Percentiles rank a stretch among this genome's conserved stretches.
Conservation (phyloP, 2,113 vertebrate species). For the Pyrgilauda ruficollis region DNA sequence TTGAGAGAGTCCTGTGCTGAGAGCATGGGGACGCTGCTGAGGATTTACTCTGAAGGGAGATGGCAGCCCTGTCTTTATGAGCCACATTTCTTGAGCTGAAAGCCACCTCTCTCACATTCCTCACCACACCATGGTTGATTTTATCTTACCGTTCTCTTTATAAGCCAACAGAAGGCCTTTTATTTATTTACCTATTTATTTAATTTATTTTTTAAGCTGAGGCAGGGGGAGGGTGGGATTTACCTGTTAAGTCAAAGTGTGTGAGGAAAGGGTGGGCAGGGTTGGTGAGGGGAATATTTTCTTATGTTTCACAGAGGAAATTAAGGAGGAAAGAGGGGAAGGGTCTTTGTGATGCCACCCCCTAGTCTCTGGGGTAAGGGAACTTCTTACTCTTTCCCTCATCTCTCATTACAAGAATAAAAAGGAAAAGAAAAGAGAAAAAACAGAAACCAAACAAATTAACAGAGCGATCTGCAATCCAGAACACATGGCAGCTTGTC, state of each 20-base stretch:
- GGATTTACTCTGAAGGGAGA: conserved; percentile 56
- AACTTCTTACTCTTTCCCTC: conserved; percentile 59
- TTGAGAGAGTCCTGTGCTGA: conserved; percentile 34
- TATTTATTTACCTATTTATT: conserved; percentile 51
- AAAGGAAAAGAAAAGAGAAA: not conserved
- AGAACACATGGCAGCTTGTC: conserved; percentile 69
- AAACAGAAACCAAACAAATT: conserved; percentile 69
- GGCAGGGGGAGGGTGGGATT: conserved; percentile 29
- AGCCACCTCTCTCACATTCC: conserved; percentile 51
- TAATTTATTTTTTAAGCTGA: conserved; percentile 69
- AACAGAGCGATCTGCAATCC: conserved; percentile 77
- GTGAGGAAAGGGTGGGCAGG: conserved; percentile 41
- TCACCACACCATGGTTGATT: conserved; percentile 45
- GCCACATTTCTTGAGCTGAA: conserved; percentile 63
- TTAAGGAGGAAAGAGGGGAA: conserved; percentile 51
- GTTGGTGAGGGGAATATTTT: conserved; percentile 45
- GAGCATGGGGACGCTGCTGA: not conserved
- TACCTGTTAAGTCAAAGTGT: conserved; percentile 61
- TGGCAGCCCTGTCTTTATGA: conserved; percentile 59
- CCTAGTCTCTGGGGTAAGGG: conserved; percentile 1
- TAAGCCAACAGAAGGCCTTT: conserved; percentile 74
- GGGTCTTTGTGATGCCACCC: conserved; percentile 40
- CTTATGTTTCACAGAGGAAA: conserved; percentile 65
- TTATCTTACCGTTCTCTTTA: conserved; percentile 71
- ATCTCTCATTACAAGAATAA: conserved; percentile 63